Base-by-base conservation (phyloP, 2,797 vertebrate genomes). In the Gobio occitaniae region DNA sequence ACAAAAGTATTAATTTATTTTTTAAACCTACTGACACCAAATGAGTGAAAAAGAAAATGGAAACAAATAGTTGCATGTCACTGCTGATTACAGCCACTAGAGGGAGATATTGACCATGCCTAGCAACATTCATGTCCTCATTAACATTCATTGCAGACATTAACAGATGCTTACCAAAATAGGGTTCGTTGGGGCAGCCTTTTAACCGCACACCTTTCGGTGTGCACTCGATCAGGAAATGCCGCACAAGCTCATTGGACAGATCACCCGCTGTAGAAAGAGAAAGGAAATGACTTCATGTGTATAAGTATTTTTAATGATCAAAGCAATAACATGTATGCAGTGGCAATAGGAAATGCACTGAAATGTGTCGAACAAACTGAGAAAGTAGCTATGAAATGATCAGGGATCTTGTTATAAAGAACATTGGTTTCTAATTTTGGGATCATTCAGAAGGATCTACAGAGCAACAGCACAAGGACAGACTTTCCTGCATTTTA, bases 211-310 rank as follows among this genome's bases (percentile, higher is more conserved):
- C 98, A 21, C 98, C 98, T 90, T 97, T 99, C 12, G 96, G 96
- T 44, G 97, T 97, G 89, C 97, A 98, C 91, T 99, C 98, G 15
- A 99, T 97, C 92, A 99, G 92, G 91, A 99, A 99, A 91, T 99
- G 98, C 82, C 98, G 96, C 74, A 99, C 98, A 17, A 99, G 96
- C 92, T 99, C 98, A 85, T 93, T 98, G 88, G 97, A 95, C 92
- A 97, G 85, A 90, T 99, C 97, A 68, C 96, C 96, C 75, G 25
- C 96, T 96, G 92, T 25, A 65, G 70, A 80, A 47, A 86, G 12
- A 85, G 54, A 83, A 19, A 85, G 48, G 66, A 75, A 78, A 82
- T 59, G 0, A 81, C 52, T 29, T 81, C 41, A 77, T 47, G 63
- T 77, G 11, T 15, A 78, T 15, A 66, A 25, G 7, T 6, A 36